phyloP scores from a whole-genome alignment of 2,888 invertebrate species.

The Syrphus vitripennis region DNA sequence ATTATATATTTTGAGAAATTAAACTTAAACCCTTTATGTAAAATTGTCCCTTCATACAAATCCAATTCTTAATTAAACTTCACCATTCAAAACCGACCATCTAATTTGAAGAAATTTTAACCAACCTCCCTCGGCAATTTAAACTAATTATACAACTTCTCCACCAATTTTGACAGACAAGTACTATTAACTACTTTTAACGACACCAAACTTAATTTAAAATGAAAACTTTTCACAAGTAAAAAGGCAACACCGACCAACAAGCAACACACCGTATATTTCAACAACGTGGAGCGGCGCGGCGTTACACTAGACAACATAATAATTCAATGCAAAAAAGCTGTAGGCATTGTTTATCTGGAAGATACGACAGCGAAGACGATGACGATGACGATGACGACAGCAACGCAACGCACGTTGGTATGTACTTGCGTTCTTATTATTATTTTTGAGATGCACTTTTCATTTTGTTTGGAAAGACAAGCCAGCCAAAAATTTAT shows the following conservation, averaged over 20 bases:
- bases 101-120: not conserved
- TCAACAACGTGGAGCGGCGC: too few species aligned
- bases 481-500: not conserved
- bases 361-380: not conserved
- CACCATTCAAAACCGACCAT: not conserved
- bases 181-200: constrained; percentile 24
- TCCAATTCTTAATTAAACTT: not conserved
- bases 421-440: not conserved
- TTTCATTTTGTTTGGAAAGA: not conserved
- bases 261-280: not conserved
- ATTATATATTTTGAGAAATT: not conserved
- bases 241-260: constrained; percentile 27
- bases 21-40: not conserved
- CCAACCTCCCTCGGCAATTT: not conserved
- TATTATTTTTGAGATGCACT: constrained; percentile 29
- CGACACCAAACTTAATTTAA: constrained; percentile 15
- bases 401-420: not conserved
- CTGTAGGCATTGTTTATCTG: constrained; percentile 13
- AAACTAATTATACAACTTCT: constrained; percentile 20
- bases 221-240: not conserved
- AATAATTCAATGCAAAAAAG: constrained; percentile 26
- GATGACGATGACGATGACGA: not conserved
- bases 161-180: not conserved
- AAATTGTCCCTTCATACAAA: not conserved
- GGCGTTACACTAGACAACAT: not conserved